Base-by-base conservation (phyloP, 2,113 vertebrate species). In the Tonatia bakeri region DNA sequence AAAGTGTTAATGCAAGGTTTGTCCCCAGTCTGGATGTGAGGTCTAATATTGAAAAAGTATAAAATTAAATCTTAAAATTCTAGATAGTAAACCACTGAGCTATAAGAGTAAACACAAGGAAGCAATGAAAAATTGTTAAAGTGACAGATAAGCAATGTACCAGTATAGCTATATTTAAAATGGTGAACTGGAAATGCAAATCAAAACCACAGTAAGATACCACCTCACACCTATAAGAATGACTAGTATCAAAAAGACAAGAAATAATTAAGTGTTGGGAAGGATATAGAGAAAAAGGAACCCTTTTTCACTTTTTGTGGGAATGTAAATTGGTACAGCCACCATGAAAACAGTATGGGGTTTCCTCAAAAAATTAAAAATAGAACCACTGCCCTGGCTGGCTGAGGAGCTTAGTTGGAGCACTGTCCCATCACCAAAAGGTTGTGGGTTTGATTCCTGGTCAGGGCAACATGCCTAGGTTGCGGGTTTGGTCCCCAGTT, bases 51-150 rank as follows among this genome's bases (percentile, higher is more conserved):
- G 61, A 93, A 31, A 92, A 83, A 85, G 40, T 31, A 81, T 45
- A 86, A 52, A 90, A n/a, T n/a, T 38, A 82, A 91, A 87, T 77
- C 65, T 56, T 84, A 73, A 87, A 87, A 90, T 92, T 79, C 67
- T 61, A 83, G 45, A 61, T 28, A 61, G 14, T 36, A 47, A 45
- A 64, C 24, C 33, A 36, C 43, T 88, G 50, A 92, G 45, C 38
- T 54, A 65, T 52, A 72, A 95, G 3, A 70, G 36, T 69, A 87
- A 91, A 92, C 87, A 87, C n/a, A 52, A 80, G 70, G 56, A 96
- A 91, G 73, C 64, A 87, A 91, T 43, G 4, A 59, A 72, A 94
- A 93, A 77, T 45, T 17, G 47, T 82, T 36, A 64, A 85, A 85
- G 12, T 26, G 24, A 50, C 64, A 84, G 61, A 38, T 81, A 59